phyloP scores from a whole-genome alignment of 1,140 invertebrate species.

The Tribolium castaneum region DNA sequence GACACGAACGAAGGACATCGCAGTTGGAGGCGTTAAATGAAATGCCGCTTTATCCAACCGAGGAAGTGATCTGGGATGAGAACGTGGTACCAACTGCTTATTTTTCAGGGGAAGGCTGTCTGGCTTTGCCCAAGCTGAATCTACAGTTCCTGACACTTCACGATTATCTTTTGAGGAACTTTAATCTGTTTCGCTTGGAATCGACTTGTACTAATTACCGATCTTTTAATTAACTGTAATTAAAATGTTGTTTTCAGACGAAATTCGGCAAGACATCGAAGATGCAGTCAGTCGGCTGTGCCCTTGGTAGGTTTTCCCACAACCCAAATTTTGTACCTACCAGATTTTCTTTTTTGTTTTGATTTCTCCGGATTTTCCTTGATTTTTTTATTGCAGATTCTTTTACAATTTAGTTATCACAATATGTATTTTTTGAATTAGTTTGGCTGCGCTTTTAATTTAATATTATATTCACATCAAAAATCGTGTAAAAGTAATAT shows the following conservation, averaged over 20 bases:
- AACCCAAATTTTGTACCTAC: too few relatives aligned
- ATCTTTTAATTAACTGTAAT: not conserved
- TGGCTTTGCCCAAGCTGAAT: conserved; percentile 98
- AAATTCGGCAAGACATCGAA: conserved; percentile 98
- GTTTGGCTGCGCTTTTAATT: too few relatives aligned
- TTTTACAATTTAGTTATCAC: too few relatives aligned
- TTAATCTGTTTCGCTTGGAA: conserved; percentile 97
- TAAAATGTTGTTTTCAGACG: conserved; percentile 72
- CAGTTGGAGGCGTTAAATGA: conserved; percentile 96
- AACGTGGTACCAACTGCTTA: conserved; percentile 98
- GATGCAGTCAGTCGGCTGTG: conserved; percentile 93
- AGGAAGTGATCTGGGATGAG: conserved; percentile 99
- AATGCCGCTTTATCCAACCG: conserved; percentile 98
- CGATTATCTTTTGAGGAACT: conserved; percentile 98
- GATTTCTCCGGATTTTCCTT: too few relatives aligned
- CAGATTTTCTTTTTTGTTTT: too few relatives aligned
- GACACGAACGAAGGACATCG: conserved; percentile 89
- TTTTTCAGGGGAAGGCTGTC: conserved; percentile 93
- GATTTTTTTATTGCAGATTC: too few relatives aligned
- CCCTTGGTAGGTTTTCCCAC: conserved; percentile 79
- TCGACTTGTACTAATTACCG: conserved; percentile 82
- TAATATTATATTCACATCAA: too few relatives aligned
- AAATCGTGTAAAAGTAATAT: too few relatives aligned
- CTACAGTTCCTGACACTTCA: conserved; percentile 98
- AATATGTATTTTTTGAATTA: too few relatives aligned